Evolutionary conservation across 2,888 invertebrate species (phyloP).

Genomic region (Eupelmus urozonus): DNA sequence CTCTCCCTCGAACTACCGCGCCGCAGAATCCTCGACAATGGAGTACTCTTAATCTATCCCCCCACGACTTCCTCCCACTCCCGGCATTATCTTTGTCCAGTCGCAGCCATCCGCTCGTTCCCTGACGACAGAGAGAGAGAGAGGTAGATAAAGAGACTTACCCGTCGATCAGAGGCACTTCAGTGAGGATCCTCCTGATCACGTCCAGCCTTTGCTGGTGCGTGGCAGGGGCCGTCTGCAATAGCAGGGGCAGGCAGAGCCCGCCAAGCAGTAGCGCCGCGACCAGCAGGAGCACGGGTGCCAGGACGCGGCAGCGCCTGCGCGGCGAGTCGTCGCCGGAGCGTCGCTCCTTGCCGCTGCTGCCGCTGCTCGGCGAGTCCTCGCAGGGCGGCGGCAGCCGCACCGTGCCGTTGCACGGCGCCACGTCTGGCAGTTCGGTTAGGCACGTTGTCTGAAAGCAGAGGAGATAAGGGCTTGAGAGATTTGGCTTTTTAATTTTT

Average conservation of each 20-base stretch:
- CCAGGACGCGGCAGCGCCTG: constrained; percentile 73
- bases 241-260: constrained; percentile 76
- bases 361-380: constrained; percentile 75
- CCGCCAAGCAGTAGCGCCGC: constrained; percentile 74
- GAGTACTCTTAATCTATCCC: neutral
- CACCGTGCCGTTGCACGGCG: constrained; percentile 69
- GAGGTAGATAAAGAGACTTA: constrained; percentile 73
- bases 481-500: no score
- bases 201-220: constrained; percentile 83
- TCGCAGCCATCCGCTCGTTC: no score
- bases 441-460: constrained; percentile 79
- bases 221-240: constrained; percentile 76
- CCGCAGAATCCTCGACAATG: neutral
- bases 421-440: constrained; percentile 78
- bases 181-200: constrained; percentile 83
- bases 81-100: no score
- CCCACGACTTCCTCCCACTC: no score
- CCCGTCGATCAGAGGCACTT: constrained; percentile 86
- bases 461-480: no score
- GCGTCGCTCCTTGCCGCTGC: constrained; percentile 75
- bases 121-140: neutral
- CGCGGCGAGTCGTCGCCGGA: constrained; percentile 69
- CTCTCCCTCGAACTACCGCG: no score
- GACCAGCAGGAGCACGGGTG: constrained; percentile 73
- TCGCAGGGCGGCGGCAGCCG: constrained; percentile 68